Evolutionary conservation across 2,797 vertebrate species (phyloP).

Genomic region (Sus cebifrons): DNA sequence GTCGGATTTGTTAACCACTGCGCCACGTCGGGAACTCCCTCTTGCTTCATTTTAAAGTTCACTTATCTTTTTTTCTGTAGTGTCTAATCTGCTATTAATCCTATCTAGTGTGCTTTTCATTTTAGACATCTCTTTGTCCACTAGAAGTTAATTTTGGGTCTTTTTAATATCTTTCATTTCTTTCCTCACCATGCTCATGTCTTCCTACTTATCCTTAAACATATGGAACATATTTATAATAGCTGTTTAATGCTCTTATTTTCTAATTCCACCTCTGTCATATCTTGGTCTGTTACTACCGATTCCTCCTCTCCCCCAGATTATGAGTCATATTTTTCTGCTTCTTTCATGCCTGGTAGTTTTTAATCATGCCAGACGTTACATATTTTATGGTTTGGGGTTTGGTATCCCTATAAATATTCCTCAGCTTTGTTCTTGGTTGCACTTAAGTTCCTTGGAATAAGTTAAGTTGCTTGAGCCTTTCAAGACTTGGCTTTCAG

Average conservation of each 20-base stretch:
- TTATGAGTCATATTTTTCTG: not conserved
- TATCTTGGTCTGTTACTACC: not conserved
- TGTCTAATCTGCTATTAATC: not conserved
- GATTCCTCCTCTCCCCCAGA: not conserved
- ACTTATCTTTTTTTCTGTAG: not conserved
- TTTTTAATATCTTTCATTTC: not conserved
- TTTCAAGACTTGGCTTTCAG: not conserved
- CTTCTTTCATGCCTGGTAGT: not conserved
- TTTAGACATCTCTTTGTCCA: not conserved
- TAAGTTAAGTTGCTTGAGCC: not conserved
- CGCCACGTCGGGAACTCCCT: not conserved
- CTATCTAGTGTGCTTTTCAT: not conserved
- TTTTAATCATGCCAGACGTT: constrained; percentile 9
- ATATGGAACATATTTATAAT: not conserved
- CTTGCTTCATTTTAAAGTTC: not conserved
- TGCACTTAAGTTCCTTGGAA: not conserved
- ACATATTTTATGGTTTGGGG: not conserved
- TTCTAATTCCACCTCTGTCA: not conserved
- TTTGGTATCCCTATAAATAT: not conserved
- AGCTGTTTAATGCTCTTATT: not conserved
- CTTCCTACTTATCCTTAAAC: not conserved
- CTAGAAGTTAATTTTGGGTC: not conserved
- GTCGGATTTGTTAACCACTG: too few relatives aligned
- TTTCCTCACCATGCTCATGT: not conserved
- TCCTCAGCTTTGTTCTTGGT: not conserved